Evolutionary conservation across 2,888 invertebrate species (phyloP), one percentile per base, ranked within the genome.

Genomic region (Erebia epiphron): DNA sequence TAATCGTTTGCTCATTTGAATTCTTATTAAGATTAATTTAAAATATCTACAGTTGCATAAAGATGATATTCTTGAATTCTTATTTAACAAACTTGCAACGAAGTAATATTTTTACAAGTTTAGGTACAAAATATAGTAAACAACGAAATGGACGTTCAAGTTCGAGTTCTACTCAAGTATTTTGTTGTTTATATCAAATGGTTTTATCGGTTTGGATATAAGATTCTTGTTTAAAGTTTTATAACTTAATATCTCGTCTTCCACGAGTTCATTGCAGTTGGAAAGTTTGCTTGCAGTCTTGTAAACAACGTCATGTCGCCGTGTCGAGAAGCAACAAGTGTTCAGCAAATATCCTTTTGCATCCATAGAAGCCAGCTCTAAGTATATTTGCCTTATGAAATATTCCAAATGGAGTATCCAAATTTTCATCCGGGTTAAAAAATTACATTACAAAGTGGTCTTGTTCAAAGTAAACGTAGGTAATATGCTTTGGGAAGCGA

Each of bases 231-330:
- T 7, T 56, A 65, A 65, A 65, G 65, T 65, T 65, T 65, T 41
- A 56, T 63, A 14, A 61, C 49, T 10, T 49, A 63, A 64, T 46
- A 72, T 66, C 68, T 66, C 21, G 54, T 70, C 62, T 75, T 69
- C 56, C 60, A 65, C 50, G 61, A 69, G 84, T 81, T 79, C 79
- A 81, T 82, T 81, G 80, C 79, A 77, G 75, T 78, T 76, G 75
- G 78, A 80, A 85, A 84, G 78, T 86, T 84, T 76, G 79, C 80
- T 80, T 79, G 79, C 78, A 81, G 80, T 78, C 77, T 78, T 81
- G 79, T 79, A 83, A 83, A 83, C 81, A 83, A 83, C 83, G 74
- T 70, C 70, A 68, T 67, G 72, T 75, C 76, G 71, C 76, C 54
- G 67, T 69, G 76, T 77, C 76, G 69, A 79, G 77, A 74, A 78